Percentiles rank a stretch among this genome's conserved stretches.
Conservation (phyloP, 2,797 vertebrate genomes). For the Pseudotriccus pelzelni region DNA sequence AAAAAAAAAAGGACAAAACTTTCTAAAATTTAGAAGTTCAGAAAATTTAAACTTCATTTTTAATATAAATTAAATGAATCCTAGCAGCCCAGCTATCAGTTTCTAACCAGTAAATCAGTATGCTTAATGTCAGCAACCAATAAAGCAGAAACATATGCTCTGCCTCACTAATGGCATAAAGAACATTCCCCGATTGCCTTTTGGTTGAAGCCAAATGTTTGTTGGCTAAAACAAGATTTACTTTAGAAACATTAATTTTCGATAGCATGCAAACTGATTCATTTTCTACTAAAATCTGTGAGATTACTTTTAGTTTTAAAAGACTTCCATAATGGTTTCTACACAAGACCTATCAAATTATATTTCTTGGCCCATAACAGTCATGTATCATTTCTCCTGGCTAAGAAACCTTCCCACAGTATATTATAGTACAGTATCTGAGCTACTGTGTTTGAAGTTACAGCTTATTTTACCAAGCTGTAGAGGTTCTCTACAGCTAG, state of each 20-base stretch:
- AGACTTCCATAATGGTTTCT: conserved; percentile 52
- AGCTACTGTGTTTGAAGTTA: conserved; percentile 33
- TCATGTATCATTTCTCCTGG: conserved; percentile 10
- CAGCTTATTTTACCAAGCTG: not conserved
- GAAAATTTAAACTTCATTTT: conserved; percentile 37
- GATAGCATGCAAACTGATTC: conserved; percentile 51
- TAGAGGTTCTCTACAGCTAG: not conserved
- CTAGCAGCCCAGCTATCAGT: not conserved
- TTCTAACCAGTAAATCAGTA: conserved; percentile 47
- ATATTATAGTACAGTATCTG: not conserved
- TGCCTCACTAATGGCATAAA: conserved; percentile 51
- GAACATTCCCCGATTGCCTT: conserved; percentile 47
- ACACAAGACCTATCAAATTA: conserved; percentile 33
- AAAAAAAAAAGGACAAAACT: not conserved
- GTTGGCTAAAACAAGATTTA: conserved; percentile 59
- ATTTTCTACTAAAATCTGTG: conserved; percentile 47
- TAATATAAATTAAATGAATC: conserved; percentile 23
- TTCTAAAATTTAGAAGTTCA: not conserved
- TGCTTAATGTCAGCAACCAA: conserved; percentile 17
- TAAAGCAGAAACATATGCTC: conserved; percentile 69
- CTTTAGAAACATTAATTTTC: conserved; percentile 62
- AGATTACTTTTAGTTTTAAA: conserved; percentile 56
- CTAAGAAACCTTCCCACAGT: conserved; percentile 29
- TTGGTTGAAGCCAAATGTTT: conserved; percentile 56
- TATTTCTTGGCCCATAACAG: conserved; percentile 5